A percentile compares a stretch with the other conserved stretches of the same genome.
Evolutionary conservation across 2,113 vertebrate species (phyloP).

Genomic region (Catharus fuscescens): DNA sequence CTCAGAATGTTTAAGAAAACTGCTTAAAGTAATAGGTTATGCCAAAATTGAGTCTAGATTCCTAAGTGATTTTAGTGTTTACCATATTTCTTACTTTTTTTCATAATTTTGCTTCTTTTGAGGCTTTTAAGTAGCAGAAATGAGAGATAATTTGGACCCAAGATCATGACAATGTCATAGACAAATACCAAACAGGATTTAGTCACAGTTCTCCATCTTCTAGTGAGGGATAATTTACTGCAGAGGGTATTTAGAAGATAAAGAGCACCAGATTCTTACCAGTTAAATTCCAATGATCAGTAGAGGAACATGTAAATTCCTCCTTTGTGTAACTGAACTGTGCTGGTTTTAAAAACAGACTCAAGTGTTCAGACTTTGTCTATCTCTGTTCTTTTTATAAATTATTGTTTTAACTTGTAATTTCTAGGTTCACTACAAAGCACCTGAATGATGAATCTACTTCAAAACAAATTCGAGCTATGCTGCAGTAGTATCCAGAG

Average conservation of each 20-base stretch:
- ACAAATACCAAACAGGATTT: not conserved
- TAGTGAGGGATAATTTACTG: not conserved
- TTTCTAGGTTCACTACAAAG: slow-evolving; percentile 95
- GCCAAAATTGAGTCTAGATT: not conserved
- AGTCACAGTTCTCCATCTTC: not conserved
- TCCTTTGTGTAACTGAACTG: not conserved
- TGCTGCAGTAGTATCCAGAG: slow-evolving; percentile 90
- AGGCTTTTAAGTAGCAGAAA: not conserved
- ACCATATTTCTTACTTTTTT: not conserved
- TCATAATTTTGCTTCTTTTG: not conserved
- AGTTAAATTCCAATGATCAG: not conserved
- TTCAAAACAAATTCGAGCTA: slow-evolving; percentile 95
- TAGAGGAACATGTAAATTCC: not conserved
- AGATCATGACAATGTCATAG: not conserved
- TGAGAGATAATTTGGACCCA: not conserved
- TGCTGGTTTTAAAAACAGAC: not conserved
- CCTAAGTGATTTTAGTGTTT: not conserved
- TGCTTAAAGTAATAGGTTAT: not conserved
- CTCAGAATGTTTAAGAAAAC: not conserved
- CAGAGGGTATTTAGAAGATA: not conserved
- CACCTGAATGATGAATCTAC: slow-evolving; percentile 98
- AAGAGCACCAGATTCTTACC: not conserved
- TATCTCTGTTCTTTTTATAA: not conserved
- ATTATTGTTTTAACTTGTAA: slow-evolving; percentile 15
- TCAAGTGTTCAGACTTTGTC: not conserved